Evolutionary conservation across 2,797 vertebrate genomes (phyloP), one percentile per base, ranked within the genome.

Genomic region (Mallotus villosus): DNA sequence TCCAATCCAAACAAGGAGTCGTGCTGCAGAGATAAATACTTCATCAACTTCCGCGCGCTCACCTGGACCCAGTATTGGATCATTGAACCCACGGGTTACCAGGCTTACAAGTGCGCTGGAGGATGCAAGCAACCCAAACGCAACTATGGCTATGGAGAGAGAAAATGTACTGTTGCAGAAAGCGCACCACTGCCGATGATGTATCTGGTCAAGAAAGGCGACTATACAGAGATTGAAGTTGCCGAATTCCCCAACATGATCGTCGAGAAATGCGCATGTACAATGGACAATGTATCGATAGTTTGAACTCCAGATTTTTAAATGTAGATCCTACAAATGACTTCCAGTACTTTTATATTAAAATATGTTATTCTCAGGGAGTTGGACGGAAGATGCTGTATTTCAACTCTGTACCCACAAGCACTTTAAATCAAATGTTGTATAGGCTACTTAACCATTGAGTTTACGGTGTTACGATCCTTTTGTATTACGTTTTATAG

Each of bases 191-290:
- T 97, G 22, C 96, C 96, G 27, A 84, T 97, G 87, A 96, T 97
- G 92, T 97, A 97, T 90, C 92, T 97, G 63, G 91, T 95, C 73
- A 94, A 92, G 85, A 96, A 94, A 68, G 96, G 94, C 1, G 95
- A 97, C 82, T 94, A 92, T 90, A 97, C 96, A 0, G 95, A 97
- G 82, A 95, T 97, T 0, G 94, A 97, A 78, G 96, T 95, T 21
- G 95, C 96, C 0, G 96, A 97, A 64, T 95, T 97, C 69, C 95
- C 96, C 12, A 94, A 94, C 32, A 97, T 97, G 95, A 86, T 97
- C 0, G 84, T 95, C 0, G 95, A 97, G 76, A 91, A 91, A 60
- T 97, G 96, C 37, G 88, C 94, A 25, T 97, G 96, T 51, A 60
- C 91, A 0, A 83, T 92, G 58, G 93, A 96, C 37, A 93, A 95